These are phyloP conservation scores for Hypolimnas misippus DNA, from an alignment of 2,888 invertebrate species.

Conservation along the genomic window DNA sequence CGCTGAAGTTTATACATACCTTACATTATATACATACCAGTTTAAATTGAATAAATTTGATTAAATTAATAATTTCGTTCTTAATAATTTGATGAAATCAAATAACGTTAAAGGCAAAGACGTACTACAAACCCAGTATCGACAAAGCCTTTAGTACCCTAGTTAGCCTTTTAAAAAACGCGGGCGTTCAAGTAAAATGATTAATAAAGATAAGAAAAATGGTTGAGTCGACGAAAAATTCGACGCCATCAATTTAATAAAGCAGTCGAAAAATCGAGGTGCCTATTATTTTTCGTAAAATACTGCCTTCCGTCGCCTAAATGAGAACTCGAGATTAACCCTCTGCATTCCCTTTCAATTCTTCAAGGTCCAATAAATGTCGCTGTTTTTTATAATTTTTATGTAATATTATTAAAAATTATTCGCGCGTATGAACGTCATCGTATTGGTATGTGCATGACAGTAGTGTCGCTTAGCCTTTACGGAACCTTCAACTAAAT, in stretches of 20 bases:
- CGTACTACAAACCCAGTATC: not conserved
- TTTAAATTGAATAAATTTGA: no score
- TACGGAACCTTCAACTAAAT: no score
- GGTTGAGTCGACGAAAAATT: slow-evolving; percentile 46
- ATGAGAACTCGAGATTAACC: slow-evolving; percentile 46
- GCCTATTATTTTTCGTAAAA: slow-evolving; percentile 53
- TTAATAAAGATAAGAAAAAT: slow-evolving; percentile 51
- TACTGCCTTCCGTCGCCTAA: slow-evolving; percentile 44
- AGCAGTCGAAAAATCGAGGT: slow-evolving; percentile 51
- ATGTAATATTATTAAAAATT: not conserved
- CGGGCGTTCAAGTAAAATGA: slow-evolving; percentile 45
- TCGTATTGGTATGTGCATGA: no score
- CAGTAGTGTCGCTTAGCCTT: no score
- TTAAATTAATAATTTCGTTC: not conserved
- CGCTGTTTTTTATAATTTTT: not conserved
- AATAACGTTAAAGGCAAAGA: not conserved
- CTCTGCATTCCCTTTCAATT: slow-evolving; percentile 38
- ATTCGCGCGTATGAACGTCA: no score
- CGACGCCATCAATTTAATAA: slow-evolving; percentile 56
- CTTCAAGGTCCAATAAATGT: slow-evolving; percentile 33
- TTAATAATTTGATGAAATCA: not conserved
- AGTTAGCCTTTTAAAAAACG: slow-evolving; percentile 34
- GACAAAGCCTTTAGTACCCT: not conserved
- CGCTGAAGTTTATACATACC: no score
- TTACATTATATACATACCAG: no score